Percentiles rank a stretch among this genome's conserved stretches.
Evolutionary conservation across 1,140 invertebrate genomes (phyloP).

Genomic region (Bombyx mandarina): DNA sequence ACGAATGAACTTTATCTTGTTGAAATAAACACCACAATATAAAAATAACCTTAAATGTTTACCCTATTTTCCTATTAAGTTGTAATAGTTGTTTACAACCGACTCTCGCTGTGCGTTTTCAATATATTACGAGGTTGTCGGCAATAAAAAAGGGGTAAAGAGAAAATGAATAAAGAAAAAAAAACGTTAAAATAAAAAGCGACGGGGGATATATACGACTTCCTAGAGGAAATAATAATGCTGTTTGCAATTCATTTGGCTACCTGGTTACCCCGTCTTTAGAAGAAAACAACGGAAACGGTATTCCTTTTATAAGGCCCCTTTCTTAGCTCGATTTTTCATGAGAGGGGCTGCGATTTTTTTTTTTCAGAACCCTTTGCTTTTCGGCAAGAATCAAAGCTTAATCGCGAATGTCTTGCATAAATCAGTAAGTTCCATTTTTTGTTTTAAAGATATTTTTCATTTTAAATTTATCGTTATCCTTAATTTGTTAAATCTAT

Average conservation of each 20-base stretch:
- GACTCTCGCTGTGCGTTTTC: constrained; percentile 54
- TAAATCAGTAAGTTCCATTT: constrained; percentile 16
- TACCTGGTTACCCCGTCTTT: constrained; percentile 63
- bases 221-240: constrained; percentile 70
- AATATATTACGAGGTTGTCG: constrained; percentile 64
- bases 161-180: constrained; percentile 63
- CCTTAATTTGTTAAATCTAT: too few relatives aligned
- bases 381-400: constrained; percentile 56
- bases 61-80: constrained; percentile 48
- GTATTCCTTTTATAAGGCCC: constrained; percentile 39
- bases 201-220: constrained; percentile 67
- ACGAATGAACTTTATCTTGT: background rate
- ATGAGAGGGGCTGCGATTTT: constrained; percentile 51
- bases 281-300: constrained; percentile 53
- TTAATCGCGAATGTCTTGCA: constrained; percentile 33
- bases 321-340: constrained; percentile 49
- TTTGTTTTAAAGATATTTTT: too few relatives aligned
- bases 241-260: constrained; percentile 71
- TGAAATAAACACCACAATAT: too few relatives aligned
- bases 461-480: too few relatives aligned
- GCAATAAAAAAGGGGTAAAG: constrained; percentile 68
- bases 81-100: constrained; percentile 68
- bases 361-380: constrained; percentile 62
- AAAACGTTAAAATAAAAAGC: constrained; percentile 66
- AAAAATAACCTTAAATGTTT: constrained; percentile 6